Conservation (phyloP, 2,113 vertebrate genomes). For the Ammodytes dubius region DNA sequence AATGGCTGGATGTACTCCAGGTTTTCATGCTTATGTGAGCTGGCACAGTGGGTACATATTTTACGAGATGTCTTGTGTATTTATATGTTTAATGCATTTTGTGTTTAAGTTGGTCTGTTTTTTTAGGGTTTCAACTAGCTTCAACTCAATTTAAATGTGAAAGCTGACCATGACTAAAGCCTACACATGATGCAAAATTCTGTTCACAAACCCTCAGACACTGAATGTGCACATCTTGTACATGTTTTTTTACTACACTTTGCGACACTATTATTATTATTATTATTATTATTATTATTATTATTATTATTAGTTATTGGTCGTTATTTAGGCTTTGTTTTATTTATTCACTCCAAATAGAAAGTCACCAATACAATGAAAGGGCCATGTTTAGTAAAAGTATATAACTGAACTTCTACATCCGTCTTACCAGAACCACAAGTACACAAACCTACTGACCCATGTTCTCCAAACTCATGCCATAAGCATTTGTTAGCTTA, state of each 20-base stretch:
- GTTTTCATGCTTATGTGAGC: not conserved
- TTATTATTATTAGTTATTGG: too few species aligned
- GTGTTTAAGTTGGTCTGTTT: not conserved
- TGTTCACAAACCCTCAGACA: too few species aligned
- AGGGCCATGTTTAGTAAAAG: too few species aligned
- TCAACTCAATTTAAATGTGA: not conserved
- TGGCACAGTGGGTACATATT: not conserved
- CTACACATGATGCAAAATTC: too few species aligned
- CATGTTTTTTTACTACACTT: too few species aligned
- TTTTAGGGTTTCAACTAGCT: not conserved
- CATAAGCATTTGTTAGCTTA: slow-evolving; percentile 8
- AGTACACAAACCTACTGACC: not conserved
- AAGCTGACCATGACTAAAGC: not conserved
- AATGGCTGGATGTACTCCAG: not conserved
- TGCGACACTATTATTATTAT: too few species aligned
- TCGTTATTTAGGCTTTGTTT: too few species aligned
- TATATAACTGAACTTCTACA: too few species aligned
- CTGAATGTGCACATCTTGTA: too few species aligned
- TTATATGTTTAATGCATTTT: not conserved
- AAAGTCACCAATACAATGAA: too few species aligned
- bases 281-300: too few species aligned
- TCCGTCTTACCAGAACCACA: not conserved
- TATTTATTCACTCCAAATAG: too few species aligned
- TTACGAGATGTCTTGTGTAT: not conserved
- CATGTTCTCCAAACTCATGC: not conserved